Evolutionary conservation across 35 echinoderm and acorn worm genomes (phyloP).

Genomic region (Hemicentrotus pulcherrimus): DNA sequence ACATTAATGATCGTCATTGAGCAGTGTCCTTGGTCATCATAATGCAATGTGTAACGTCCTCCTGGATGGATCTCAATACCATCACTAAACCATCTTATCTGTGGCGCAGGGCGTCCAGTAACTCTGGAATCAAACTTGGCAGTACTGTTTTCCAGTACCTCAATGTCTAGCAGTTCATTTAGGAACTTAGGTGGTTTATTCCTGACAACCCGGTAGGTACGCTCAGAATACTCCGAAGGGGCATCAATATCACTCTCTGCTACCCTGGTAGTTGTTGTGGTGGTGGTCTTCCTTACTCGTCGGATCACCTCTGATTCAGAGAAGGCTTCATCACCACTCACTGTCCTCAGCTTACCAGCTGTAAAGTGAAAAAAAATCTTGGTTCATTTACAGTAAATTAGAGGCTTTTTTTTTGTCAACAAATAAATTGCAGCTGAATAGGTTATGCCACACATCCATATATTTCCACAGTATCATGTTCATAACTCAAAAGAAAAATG

Average conservation of each 20-base stretch:
- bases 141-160: conserved; percentile 88
- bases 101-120: conserved; percentile 77
- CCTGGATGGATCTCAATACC: conserved; percentile 91
- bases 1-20: conserved; percentile 88
- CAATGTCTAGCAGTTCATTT: conserved; percentile 97
- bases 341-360: conserved; percentile 56
- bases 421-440: too few species aligned
- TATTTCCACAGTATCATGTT: too few species aligned
- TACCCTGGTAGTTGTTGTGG: conserved; percentile 80
- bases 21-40: conserved; percentile 96
- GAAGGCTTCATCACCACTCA: conserved; percentile 59
- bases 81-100: conserved; percentile 88
- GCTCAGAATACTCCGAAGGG: conserved; percentile 77
- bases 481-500: too few species aligned
- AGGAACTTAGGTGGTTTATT: conserved; percentile 75
- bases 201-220: conserved; percentile 63
- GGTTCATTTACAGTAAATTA: not conserved
- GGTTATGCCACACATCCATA: too few species aligned
- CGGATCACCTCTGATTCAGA: conserved; percentile 75
- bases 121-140: conserved; percentile 93
- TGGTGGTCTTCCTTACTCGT: conserved; percentile 84
- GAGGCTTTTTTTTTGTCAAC: too few species aligned
- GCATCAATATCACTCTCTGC: conserved; percentile 81
- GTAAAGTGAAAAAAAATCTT: conserved; percentile 22
- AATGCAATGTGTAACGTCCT: conserved; percentile 85